phyloP scores from a whole-genome alignment of 2,888 invertebrate genomes.

The Spicauda simplicius region DNA sequence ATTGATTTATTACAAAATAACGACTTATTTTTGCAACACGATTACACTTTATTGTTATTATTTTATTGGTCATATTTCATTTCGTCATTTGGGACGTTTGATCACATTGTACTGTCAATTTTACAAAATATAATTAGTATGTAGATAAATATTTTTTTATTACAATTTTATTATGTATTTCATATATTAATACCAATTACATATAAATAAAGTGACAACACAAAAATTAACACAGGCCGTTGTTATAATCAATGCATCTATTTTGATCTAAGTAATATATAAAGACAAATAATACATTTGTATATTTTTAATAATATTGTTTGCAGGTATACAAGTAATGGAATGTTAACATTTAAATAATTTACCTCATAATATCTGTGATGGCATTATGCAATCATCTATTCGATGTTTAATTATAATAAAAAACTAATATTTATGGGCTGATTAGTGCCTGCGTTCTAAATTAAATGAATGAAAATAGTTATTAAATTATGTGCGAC shows the following conservation, averaged over 20 bases:
- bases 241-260: too few relatives aligned
- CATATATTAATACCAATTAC: background rate
- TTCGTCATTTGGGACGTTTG: too few relatives aligned
- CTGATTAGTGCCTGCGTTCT: constrained; percentile 11
- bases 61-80: background rate
- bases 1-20: constrained; percentile 57
- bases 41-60: background rate
- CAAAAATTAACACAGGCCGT: too few relatives aligned
- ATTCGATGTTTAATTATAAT: background rate
- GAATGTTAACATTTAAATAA: background rate
- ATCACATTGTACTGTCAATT: too few relatives aligned
- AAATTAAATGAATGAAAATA: constrained; percentile 1
- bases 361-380: background rate
- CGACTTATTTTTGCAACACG: constrained; percentile 22
- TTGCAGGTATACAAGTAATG: background rate
- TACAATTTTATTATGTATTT: background rate
- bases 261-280: too few relatives aligned
- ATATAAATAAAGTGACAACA: background rate
- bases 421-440: background rate
- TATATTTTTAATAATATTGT: background rate
- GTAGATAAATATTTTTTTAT: background rate
- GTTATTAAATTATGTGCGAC: background rate
- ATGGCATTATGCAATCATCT: background rate
- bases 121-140: too few relatives aligned
- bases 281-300: too few relatives aligned